Conservation (phyloP, 2,797 vertebrate genomes). For the Myotis myotis region DNA sequence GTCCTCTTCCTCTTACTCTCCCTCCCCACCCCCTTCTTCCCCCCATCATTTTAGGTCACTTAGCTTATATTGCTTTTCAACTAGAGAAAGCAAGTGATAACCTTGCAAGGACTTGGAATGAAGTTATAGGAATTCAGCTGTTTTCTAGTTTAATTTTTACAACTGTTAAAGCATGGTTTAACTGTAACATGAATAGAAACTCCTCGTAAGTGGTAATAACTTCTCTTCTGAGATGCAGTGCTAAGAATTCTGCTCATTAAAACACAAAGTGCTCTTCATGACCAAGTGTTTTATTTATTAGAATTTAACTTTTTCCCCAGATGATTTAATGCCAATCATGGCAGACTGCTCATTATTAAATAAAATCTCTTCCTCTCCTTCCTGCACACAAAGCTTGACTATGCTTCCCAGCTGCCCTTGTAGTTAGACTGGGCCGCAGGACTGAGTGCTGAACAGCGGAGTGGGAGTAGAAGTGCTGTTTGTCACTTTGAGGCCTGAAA, state of each 20-base stretch:
- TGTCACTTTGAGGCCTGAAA: background rate
- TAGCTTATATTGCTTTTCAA: conserved; percentile 40
- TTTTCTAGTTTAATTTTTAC: background rate
- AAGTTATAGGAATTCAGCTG: background rate
- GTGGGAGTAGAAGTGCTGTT: background rate
- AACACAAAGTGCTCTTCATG: background rate
- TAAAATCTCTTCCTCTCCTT: conserved; percentile 42
- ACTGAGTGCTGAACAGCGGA: background rate
- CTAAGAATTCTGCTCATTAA: background rate
- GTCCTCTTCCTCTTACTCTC: background rate
- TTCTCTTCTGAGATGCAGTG: background rate
- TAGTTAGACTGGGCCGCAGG: background rate
- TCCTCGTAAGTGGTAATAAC: background rate
- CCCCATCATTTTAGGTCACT: conserved; percentile 6
- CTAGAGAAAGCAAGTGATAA: background rate
- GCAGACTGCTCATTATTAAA: conserved; percentile 1
- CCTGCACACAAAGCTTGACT: background rate
- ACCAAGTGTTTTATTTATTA: background rate
- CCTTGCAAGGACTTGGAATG: background rate
- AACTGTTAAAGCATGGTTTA: background rate
- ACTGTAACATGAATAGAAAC: background rate
- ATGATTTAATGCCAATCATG: background rate
- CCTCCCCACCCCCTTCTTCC: background rate
- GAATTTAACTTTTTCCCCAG: background rate
- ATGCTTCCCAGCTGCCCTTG: background rate